Conservation (phyloP, 2,888 invertebrate genomes). For the Callyntrura sp. region DNA sequence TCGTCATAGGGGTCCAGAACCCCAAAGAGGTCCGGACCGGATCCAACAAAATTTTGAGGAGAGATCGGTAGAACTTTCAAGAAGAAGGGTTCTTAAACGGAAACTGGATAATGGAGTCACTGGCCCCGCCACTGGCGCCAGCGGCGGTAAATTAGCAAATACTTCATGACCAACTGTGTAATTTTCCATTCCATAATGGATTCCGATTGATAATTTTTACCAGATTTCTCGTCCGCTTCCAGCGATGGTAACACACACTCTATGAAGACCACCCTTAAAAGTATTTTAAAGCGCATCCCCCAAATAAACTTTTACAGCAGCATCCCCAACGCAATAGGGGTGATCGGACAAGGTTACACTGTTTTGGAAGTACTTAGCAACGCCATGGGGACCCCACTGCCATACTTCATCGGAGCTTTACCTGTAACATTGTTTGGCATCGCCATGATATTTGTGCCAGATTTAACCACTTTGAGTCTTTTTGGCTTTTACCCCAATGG, state of each 20-base stretch:
- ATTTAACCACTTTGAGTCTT: constrained; percentile 27
- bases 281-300: background rate
- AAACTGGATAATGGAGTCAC: background rate
- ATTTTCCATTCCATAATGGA: too few species aligned
- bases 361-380: background rate
- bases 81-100: background rate
- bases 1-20: background rate
- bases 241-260: background rate
- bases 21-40: background rate
- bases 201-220: background rate
- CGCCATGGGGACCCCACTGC: constrained; percentile 33
- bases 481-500: constrained; percentile 51
- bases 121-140: background rate
- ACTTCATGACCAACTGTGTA: too few species aligned
- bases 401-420: constrained; percentile 3
- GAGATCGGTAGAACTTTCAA: background rate
- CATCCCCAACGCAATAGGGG: constrained; percentile 49
- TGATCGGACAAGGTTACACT: constrained; percentile 23
- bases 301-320: constrained; percentile 57
- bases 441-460: constrained; percentile 18
- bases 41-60: background rate
- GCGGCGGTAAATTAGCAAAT: background rate
- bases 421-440: constrained; percentile 30
- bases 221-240: background rate
- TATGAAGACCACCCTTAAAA: constrained; percentile 18